Evolutionary conservation across 2,888 invertebrate genomes (phyloP), one percentile per base, ranked within the genome.

Genomic region (Uloborus plumipes): DNA sequence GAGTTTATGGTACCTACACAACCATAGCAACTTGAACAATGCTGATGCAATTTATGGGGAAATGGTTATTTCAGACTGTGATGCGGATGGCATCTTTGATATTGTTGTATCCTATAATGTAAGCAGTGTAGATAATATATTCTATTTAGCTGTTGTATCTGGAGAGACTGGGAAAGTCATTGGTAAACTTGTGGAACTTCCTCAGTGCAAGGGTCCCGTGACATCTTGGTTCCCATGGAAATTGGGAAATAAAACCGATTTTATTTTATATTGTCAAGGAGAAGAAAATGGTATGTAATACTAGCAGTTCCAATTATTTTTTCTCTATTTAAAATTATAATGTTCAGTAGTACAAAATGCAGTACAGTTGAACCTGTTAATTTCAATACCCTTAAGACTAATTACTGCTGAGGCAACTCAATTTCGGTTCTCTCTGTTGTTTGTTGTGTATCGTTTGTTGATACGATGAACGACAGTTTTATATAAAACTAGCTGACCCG

Each of bases 161-260:
- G 81, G 81, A 53, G 75, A 61, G 58, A 82, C 81, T 53, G 81
- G 81, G 13, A 70, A 82, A 58, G 67, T 82, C 20, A 76, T 82
- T 51, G 81, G 81, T 15, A 71, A 70, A 20, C 71, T 82, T 15
- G 22, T 82, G 49, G 66, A 75, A 51, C 53, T 82, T 15, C 50
- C 75, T 51, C 66, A 71, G 9, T 82, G 81, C 39, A 31, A 2
- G 9, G 49, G 61, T 47, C 71, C 75, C 31, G 70, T 66, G 22
- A 53, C 58, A 15, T 39, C 50, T 31, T 51, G 61, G 18, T 76
- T 82, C 39, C 26, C 71, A 15, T 65, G 75, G 71, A 53, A 72
- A 31, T 39, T 18, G 1, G 51, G 71, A 16, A 76, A 82, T 71
- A 71, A 53, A 51, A 67, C 64, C 14, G 55, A 75, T 22, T 47